Base-by-base conservation (phyloP, 2,888 invertebrate species). In the Clusia tigrina region DNA sequence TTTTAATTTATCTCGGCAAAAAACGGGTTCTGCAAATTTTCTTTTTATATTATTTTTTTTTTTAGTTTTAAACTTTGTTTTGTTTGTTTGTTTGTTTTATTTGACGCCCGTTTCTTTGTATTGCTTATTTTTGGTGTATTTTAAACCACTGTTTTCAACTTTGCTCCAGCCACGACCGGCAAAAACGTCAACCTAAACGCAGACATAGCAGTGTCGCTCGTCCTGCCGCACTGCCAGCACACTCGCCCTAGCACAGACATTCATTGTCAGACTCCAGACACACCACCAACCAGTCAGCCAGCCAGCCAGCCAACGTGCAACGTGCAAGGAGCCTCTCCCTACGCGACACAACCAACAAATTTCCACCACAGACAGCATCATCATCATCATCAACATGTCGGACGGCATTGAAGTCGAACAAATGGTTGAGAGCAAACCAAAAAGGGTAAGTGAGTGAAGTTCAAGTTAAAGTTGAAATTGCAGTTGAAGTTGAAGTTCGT, bases 391-490 rank as follows among this genome's bases (percentile, higher is more conserved):
- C 58, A 61, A 76, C 65, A 81, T 81, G 81, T 81, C 81, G 74
- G 88, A 88, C 83, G 88, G 88, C 78, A 85, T 88, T 83, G 88
- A 88, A 85, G 88, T 88, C 83, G 88, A 89, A 77, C 87, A 85
- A 81, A 75, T 80, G 73, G 76, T 79, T 64, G 88, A 88, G 80
- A 88, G 87, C 83, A 88, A 88, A 74, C 88, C 88, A 63, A 86
- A 86, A 85, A 88, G 88, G 87, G 88, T 88, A 81, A 87, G 86
- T 85, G 32, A 20, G 23, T 51, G 12, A 46, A 53, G 58, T 58
- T n/a, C 25, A 22, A 48, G 52, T 51, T 58, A 54, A 25, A 24
- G 60, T 60, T 38, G 20, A 42, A 24, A 23, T 48, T 26, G 24
- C 22, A 52, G 52, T 52, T 10, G 52, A 10, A 52, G 48, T 48